Percentiles rank a stretch among this genome's conserved stretches.
phyloP scores from a whole-genome alignment of 2,797 vertebrate genomes.

The Sebastiscus tertius region DNA sequence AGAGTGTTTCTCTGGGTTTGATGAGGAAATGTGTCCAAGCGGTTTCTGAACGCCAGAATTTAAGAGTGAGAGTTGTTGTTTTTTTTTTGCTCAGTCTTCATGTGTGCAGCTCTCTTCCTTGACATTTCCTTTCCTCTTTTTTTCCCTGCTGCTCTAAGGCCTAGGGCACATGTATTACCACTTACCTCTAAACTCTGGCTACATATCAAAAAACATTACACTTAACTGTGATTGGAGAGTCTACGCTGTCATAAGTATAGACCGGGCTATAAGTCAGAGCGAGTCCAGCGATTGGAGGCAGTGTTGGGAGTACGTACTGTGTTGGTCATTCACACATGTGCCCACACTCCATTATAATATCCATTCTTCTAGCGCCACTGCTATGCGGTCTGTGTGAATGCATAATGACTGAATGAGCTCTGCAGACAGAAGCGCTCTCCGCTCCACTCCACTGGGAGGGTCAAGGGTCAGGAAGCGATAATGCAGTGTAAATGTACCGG shows the following conservation, averaged over 20 bases:
- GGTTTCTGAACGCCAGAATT: slow-evolving; percentile 29
- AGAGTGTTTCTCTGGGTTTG: slow-evolving; percentile 59
- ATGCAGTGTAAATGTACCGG: slow-evolving; percentile 75
- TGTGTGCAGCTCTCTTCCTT: slow-evolving; percentile 6
- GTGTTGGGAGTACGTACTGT: not conserved
- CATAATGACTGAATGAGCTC: slow-evolving; percentile 60
- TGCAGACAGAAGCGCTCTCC: slow-evolving; percentile 49
- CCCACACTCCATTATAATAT: slow-evolving; percentile 23
- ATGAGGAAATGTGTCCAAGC: slow-evolving; percentile 60
- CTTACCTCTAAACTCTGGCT: slow-evolving; percentile 12
- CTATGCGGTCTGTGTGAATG: slow-evolving; percentile 38
- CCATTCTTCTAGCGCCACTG: not conserved
- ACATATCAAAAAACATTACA: slow-evolving; percentile 28
- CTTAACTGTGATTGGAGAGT: slow-evolving; percentile 8
- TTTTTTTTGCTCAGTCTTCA: not conserved
- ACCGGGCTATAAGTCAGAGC: slow-evolving; percentile 3
- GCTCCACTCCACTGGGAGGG: slow-evolving; percentile 65
- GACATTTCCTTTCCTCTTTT: slow-evolving; percentile 28
- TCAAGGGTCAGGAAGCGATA: slow-evolving; percentile 74
- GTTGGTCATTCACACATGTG: slow-evolving; percentile 13
- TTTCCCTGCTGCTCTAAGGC: slow-evolving; percentile 14
- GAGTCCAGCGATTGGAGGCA: slow-evolving; percentile 4
- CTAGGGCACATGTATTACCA: slow-evolving; percentile 14
- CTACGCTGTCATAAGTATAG: not conserved
- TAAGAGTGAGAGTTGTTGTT: slow-evolving; percentile 3